phyloP scores from a whole-genome alignment of 2,888 invertebrate genomes.

The Linnaemya vulpina region DNA sequence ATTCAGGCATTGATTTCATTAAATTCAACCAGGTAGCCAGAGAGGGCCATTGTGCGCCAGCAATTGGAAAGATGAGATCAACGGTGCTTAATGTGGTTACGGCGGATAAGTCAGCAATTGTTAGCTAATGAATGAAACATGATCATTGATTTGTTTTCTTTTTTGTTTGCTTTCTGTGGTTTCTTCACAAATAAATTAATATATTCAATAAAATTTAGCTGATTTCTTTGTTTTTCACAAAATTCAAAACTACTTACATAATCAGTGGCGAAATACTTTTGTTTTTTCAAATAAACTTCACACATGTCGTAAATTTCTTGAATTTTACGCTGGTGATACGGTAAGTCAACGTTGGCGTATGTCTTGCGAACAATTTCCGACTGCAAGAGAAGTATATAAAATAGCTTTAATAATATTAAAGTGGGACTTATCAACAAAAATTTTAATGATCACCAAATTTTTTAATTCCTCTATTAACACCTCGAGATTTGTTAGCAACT shows the following conservation, averaged over 20 bases:
- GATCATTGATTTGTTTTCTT: slow-evolving; percentile 32
- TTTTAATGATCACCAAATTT: no score
- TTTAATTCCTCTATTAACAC: no score
- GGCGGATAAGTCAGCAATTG: slow-evolving; percentile 83
- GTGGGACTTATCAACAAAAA: no score
- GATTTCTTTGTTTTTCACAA: background rate
- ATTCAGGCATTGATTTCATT: slow-evolving; percentile 79
- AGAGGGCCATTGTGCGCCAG: slow-evolving; percentile 78
- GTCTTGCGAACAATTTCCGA: slow-evolving; percentile 79
- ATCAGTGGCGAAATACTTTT: slow-evolving; percentile 81
- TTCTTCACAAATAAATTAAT: slow-evolving; percentile 39
- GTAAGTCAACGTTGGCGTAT: slow-evolving; percentile 78
- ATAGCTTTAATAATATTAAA: no score
- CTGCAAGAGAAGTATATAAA: slow-evolving; percentile 72
- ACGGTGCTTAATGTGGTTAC: slow-evolving; percentile 83
- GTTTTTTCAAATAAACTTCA: slow-evolving; percentile 79
- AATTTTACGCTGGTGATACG: slow-evolving; percentile 78
- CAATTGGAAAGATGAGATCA: slow-evolving; percentile 83
- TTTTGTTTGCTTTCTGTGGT: background rate
- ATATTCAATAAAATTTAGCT: slow-evolving; percentile 6
- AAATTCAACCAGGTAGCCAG: slow-evolving; percentile 77
- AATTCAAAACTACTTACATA: slow-evolving; percentile 75
- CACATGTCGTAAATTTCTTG: slow-evolving; percentile 82
- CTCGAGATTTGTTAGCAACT: no score
- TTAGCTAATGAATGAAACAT: slow-evolving; percentile 76